These are phyloP conservation scores for Catotricha subobsoleta DNA, from an alignment of 2,888 invertebrate genomes.

Conservation along the genomic window DNA sequence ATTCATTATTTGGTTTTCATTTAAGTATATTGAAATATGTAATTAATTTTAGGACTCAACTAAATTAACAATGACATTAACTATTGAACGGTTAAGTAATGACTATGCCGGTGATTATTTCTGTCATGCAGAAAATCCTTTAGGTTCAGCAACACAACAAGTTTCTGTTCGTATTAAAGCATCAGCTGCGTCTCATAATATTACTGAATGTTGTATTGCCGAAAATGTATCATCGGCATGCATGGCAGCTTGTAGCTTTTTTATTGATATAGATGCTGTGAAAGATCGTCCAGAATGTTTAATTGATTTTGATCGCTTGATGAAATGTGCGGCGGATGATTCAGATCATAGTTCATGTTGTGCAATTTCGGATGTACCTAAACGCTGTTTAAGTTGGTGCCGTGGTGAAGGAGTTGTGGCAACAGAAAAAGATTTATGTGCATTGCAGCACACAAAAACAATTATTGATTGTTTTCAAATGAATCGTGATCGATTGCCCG, in stretches of 20 bases:
- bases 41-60: conserved; percentile 47
- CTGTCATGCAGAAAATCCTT: conserved; percentile 70
- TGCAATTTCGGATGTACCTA: conserved; percentile 58
- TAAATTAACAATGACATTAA: conserved; percentile 54
- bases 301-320: conserved; percentile 65
- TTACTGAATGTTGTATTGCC: conserved; percentile 62
- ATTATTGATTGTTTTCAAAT: conserved; percentile 71
- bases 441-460: conserved; percentile 50
- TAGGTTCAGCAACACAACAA: conserved; percentile 52
- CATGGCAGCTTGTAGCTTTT: conserved; percentile 68
- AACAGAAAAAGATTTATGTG: conserved; percentile 35
- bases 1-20: too few species aligned
- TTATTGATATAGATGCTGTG: conserved; percentile 64
- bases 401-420: conserved; percentile 47
- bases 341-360: conserved; percentile 71
- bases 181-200: conserved; percentile 43
- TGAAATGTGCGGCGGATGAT: conserved; percentile 69
- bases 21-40: too few species aligned
- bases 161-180: conserved; percentile 54
- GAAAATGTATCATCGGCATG: conserved; percentile 63
- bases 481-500: conserved; percentile 56
- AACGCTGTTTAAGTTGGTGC: conserved; percentile 69
- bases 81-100: conserved; percentile 51
- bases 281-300: conserved; percentile 66
- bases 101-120: conserved; percentile 63